These are phyloP conservation scores for Dastarcus helophoroides DNA, from an alignment of 2,888 invertebrate species.

Conservation along the genomic window DNA sequence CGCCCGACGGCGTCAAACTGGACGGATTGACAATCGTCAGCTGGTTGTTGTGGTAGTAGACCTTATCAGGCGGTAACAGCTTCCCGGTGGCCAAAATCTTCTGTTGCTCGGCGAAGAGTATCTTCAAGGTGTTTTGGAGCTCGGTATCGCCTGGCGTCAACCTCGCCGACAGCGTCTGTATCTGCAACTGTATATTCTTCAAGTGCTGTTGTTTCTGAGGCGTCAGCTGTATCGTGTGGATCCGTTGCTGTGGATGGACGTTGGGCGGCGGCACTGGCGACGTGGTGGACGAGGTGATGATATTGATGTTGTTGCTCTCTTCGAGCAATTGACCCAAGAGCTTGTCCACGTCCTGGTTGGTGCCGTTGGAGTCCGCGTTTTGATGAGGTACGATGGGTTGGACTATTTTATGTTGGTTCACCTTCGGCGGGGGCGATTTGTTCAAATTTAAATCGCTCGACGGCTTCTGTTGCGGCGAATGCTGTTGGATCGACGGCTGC, in stretches of 20 bases:
- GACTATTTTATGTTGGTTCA: slow-evolving; percentile 19
- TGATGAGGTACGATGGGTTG: slow-evolving; percentile 14
- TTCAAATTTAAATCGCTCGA: no score
- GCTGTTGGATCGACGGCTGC: slow-evolving; percentile 26
- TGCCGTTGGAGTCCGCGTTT: slow-evolving; percentile 19
- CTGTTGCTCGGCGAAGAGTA: slow-evolving; percentile 54
- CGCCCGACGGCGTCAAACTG: slow-evolving; percentile 22
- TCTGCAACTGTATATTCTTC: slow-evolving; percentile 55
- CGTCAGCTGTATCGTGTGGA: slow-evolving; percentile 62
- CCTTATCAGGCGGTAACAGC: slow-evolving; percentile 46
- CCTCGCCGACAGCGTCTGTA: slow-evolving; percentile 50
- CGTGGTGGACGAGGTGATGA: slow-evolving; percentile 17
- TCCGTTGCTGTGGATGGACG: slow-evolving; percentile 38
- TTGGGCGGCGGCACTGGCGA: slow-evolving; percentile 7
- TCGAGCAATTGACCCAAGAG: slow-evolving; percentile 33
- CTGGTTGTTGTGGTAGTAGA: slow-evolving; percentile 41
- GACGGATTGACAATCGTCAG: slow-evolving; percentile 35
- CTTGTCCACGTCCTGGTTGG: slow-evolving; percentile 31
- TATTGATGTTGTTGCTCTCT: slow-evolving; percentile 22
- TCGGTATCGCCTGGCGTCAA: slow-evolving; percentile 34
- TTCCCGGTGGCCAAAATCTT: slow-evolving; percentile 62
- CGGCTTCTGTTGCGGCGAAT: slow-evolving; percentile 13
- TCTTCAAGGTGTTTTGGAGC: slow-evolving; percentile 30
- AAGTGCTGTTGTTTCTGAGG: slow-evolving; percentile 57
- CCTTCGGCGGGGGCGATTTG: slow-evolving; percentile 10